A percentile compares a stretch with the other conserved stretches of the same genome.
Evolutionary conservation across 2,888 invertebrate species (phyloP).

Genomic region (Drosophila maculinotata): DNA sequence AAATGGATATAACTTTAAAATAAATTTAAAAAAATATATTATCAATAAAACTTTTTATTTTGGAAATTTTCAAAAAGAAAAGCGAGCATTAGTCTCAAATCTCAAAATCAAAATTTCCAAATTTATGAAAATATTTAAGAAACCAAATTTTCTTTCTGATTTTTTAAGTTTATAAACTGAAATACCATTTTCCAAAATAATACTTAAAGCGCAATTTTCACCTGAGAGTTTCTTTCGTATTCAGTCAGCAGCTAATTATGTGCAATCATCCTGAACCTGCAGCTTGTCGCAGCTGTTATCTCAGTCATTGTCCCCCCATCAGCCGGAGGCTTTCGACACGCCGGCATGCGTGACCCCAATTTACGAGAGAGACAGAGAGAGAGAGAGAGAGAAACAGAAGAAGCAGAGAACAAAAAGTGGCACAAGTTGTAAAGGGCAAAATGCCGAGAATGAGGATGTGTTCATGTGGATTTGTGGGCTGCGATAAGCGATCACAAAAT

Average conservation of each 20-base stretch:
- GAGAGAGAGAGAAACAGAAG: not conserved
- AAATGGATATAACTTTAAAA: no score
- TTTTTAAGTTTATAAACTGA: no score
- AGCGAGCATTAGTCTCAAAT: no score
- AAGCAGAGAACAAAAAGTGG: conserved; percentile 42
- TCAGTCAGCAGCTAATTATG: conserved; percentile 27
- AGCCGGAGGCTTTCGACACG: conserved; percentile 47
- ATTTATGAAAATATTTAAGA: no score
- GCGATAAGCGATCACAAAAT: conserved; percentile 76
- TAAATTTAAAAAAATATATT: no score
- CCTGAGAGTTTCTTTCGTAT: not conserved
- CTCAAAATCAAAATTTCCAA: no score
- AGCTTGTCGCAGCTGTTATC: conserved; percentile 42
- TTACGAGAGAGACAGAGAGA: not conserved
- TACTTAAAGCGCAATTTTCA: no score
- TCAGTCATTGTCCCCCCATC: conserved; percentile 26
- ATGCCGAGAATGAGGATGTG: conserved; percentile 32
- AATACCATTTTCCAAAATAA: no score
- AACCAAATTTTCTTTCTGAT: no score
- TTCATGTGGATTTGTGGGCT: conserved; percentile 59
- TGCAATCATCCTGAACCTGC: conserved; percentile 20
- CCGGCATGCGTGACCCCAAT: conserved; percentile 73
- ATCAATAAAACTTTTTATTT: no score
- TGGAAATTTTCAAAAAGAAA: no score
- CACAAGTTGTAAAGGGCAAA: conserved; percentile 58